Evolutionary conservation across 1,140 invertebrate genomes (phyloP).

Genomic region (Ridgeia piscesae): DNA sequence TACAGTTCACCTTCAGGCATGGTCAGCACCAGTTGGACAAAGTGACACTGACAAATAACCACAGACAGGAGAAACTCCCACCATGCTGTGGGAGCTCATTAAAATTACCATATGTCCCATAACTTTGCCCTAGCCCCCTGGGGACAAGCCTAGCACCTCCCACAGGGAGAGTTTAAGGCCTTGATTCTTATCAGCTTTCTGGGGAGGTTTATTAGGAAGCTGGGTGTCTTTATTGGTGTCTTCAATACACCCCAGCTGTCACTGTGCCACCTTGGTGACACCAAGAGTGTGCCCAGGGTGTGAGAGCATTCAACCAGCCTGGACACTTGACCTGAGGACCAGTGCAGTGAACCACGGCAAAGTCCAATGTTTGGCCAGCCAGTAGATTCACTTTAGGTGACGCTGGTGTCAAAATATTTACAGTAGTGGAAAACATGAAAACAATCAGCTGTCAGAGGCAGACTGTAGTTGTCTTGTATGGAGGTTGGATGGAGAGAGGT

Average conservation of each 20-base stretch:
- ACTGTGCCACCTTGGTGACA: neutral
- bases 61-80: neutral
- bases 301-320: neutral
- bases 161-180: neutral
- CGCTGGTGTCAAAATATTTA: neutral
- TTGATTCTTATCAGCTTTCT: neutral
- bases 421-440: neutral
- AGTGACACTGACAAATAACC: neutral
- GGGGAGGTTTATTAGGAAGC: neutral
- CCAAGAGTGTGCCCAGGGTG: neutral
- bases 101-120: neutral
- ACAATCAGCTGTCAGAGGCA: neutral
- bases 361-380: neutral
- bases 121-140: neutral
- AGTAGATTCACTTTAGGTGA: neutral
- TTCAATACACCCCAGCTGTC: neutral
- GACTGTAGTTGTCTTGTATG: neutral
- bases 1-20: no score
- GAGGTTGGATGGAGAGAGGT: neutral
- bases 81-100: neutral
- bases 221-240: neutral
- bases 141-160: neutral
- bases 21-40: neutral
- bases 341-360: neutral
- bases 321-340: neutral